Conservation (phyloP, 2,797 vertebrate genomes). For the Anguilla anguilla region DNA sequence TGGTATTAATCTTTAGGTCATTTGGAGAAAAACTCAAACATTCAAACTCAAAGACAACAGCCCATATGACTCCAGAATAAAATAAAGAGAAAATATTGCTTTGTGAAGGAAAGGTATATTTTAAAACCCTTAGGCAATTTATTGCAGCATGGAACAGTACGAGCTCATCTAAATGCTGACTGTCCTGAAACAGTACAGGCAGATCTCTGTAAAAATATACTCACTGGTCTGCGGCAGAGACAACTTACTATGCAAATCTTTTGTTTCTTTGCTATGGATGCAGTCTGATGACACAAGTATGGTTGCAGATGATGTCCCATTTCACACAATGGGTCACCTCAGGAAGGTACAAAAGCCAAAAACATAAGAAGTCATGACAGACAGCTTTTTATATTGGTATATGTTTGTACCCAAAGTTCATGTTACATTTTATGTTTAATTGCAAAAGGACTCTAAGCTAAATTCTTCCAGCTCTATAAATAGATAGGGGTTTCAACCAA, state of each 20-base stretch:
- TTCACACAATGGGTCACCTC: neutral
- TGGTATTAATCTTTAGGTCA: neutral
- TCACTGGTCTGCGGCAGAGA: neutral
- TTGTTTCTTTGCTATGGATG: neutral
- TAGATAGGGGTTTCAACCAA: neutral
- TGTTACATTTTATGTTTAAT: too few species aligned
- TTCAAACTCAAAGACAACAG: neutral
- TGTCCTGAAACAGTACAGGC: neutral
- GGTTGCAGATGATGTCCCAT: neutral
- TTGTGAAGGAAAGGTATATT: neutral
- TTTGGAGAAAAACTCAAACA: slow-evolving; percentile 19
- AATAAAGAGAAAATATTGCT: neutral
- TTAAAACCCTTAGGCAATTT: neutral
- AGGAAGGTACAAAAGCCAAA: neutral
- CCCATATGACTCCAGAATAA: neutral
- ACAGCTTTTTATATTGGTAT: too few species aligned
- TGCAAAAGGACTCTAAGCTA: too few species aligned
- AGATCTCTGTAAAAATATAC: neutral
- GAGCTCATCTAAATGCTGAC: neutral
- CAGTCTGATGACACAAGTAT: neutral
- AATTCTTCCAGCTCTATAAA: neutral
- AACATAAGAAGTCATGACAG: too few species aligned
- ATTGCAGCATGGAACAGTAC: neutral
- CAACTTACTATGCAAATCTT: neutral
- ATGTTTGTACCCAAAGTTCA: too few species aligned